phyloP scores from a whole-genome alignment of 2,888 invertebrate genomes.

The Drosophila hawaiiensis region DNA sequence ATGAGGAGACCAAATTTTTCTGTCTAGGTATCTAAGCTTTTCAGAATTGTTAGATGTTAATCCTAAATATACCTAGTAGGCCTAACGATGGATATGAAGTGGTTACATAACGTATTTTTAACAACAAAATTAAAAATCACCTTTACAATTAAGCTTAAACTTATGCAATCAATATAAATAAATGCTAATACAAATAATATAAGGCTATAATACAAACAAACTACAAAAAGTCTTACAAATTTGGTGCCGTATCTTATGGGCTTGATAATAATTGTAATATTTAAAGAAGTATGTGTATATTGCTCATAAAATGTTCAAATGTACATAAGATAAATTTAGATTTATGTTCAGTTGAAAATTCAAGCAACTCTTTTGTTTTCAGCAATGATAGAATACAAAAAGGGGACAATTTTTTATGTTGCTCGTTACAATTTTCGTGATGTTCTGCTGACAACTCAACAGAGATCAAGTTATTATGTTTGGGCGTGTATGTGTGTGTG shows the following conservation, averaged over 20 bases:
- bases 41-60: background rate
- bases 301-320: background rate
- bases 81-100: background rate
- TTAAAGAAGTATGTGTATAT: background rate
- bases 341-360: background rate
- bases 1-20: background rate
- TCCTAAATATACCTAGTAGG: background rate
- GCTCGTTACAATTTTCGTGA: constrained; percentile 79
- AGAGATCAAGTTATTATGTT: constrained; percentile 78
- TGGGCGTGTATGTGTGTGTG: constrained; percentile 34
- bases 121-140: background rate
- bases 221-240: background rate
- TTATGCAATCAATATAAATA: background rate
- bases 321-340: background rate
- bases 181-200: background rate
- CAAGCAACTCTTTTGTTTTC: background rate
- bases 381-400: constrained; percentile 21
- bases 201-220: background rate
- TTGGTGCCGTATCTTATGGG: background rate
- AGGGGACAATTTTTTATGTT: constrained; percentile 43
- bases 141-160: background rate
- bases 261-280: background rate
- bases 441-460: constrained; percentile 81
- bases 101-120: background rate
- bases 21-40: background rate